These are phyloP conservation scores for Abramis brama DNA, from an alignment of 2,113 vertebrate species.

Conservation along the genomic window DNA sequence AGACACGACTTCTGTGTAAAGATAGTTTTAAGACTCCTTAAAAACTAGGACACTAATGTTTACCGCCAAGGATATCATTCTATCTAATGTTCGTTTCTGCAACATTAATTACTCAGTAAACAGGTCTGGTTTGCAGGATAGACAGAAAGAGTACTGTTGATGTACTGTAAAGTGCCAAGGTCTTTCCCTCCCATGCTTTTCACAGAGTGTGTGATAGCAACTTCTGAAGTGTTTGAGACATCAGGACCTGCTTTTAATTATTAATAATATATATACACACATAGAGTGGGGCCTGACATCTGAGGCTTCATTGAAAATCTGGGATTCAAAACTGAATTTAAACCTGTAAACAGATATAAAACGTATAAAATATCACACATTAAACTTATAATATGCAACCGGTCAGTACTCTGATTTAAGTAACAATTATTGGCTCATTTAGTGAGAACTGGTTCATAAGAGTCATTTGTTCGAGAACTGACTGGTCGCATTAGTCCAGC, in stretches of 20 bases:
- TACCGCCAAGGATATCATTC: slow-evolving; percentile 20
- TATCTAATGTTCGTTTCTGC: not conserved
- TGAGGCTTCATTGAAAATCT: not conserved
- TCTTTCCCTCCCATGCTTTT: not conserved
- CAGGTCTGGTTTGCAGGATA: slow-evolving; percentile 10
- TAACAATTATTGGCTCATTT: no score
- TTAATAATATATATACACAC: not conserved
- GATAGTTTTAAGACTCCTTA: slow-evolving; percentile 15
- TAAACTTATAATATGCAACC: no score
- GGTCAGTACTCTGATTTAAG: no score
- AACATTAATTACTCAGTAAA: slow-evolving; percentile 16
- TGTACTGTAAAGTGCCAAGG: not conserved
- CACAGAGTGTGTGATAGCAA: not conserved
- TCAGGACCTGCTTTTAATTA: slow-evolving; percentile 12
- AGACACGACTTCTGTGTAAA: slow-evolving; percentile 20
- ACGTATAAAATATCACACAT: no score
- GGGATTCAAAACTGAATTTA: not conserved
- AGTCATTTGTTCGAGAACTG: not conserved
- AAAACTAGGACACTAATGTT: slow-evolving; percentile 44
- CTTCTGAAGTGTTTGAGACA: not conserved
- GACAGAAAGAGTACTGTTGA: not conserved
- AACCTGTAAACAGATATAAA: not conserved
- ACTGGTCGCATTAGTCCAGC: not conserved
- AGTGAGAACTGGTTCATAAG: not conserved
- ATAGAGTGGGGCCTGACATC: not conserved